Conservation (phyloP, 2,113 vertebrate genomes). For the Pangasianodon hypophthalmus region DNA sequence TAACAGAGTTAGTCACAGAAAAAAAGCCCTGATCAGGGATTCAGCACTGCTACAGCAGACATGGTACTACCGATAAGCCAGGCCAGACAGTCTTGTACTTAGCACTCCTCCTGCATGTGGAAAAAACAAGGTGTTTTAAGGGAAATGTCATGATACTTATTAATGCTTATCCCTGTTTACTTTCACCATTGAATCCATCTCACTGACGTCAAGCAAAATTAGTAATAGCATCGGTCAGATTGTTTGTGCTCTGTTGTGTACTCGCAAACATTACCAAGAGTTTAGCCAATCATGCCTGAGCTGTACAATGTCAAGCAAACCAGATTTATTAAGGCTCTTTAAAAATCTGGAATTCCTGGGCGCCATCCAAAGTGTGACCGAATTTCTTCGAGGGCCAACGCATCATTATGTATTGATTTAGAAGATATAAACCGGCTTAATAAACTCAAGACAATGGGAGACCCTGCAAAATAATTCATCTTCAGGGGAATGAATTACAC, state of each 20-base stretch:
- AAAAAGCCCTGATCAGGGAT: conserved; percentile 41
- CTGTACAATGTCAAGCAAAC: conserved; percentile 18
- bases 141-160: neutral
- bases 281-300: conserved; percentile 8
- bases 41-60: conserved; percentile 47
- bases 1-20: conserved; percentile 62
- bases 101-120: neutral
- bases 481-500: conserved; percentile 29
- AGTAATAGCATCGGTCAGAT: neutral
- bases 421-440: conserved; percentile 56
- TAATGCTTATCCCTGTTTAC: neutral
- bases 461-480: conserved; percentile 49
- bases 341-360: conserved; percentile 46
- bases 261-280: neutral
- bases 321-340: conserved; percentile 47
- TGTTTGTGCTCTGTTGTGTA: conserved; percentile 17
- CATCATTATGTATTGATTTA: conserved; percentile 49
- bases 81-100: neutral
- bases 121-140: neutral
- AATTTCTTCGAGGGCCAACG: conserved; percentile 46
- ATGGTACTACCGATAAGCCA: conserved; percentile 42
- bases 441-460: conserved; percentile 50
- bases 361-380: conserved; percentile 41
- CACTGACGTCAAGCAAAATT: neutral
- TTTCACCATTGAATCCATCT: neutral